A percentile compares a stretch with the other conserved stretches of the same genome.
Conservation (phyloP, 2,888 invertebrate genomes). For the Nephrocerus scutellatus region DNA sequence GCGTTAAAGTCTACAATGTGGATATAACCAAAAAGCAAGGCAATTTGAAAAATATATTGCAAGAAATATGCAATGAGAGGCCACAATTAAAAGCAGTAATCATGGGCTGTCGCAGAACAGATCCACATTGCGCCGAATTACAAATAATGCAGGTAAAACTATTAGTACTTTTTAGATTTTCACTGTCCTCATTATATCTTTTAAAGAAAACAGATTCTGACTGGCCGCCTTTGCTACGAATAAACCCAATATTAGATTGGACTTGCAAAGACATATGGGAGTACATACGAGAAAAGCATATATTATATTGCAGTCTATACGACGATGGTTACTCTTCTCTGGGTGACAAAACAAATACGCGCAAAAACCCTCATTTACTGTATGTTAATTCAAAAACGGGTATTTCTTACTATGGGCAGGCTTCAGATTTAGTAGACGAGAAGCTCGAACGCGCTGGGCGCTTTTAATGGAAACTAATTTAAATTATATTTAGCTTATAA, state of each 20-base stretch:
- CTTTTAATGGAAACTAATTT: no score
- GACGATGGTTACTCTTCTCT: slow-evolving; percentile 87
- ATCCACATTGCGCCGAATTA: slow-evolving; percentile 70
- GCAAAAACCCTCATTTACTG: slow-evolving; percentile 72
- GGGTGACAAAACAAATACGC: slow-evolving; percentile 72
- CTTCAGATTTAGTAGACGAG: no score
- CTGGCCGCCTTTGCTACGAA: slow-evolving; percentile 87
- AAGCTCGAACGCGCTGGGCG: no score
- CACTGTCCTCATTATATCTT: slow-evolving; percentile 18
- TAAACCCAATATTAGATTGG: slow-evolving; percentile 91
- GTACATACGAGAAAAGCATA: slow-evolving; percentile 66
- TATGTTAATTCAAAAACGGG: no score
- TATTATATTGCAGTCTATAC: slow-evolving; percentile 89
- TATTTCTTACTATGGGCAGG: no score
- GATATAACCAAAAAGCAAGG: slow-evolving; percentile 61
- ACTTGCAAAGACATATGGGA: slow-evolving; percentile 86
- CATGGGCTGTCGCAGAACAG: slow-evolving; percentile 86
- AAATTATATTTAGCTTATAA: no score
- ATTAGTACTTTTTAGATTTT: slow-evolving; percentile 15
- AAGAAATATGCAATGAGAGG: slow-evolving; percentile 54
- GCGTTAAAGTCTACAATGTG: slow-evolving; percentile 65
- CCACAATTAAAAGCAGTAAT: slow-evolving; percentile 69
- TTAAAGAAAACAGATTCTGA: slow-evolving; percentile 67
- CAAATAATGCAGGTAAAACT: slow-evolving; percentile 59
- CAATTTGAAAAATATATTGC: slow-evolving; percentile 66